phyloP scores from a whole-genome alignment of 2,113 vertebrate genomes.

The Boulengeromyrus knoepffleri region DNA sequence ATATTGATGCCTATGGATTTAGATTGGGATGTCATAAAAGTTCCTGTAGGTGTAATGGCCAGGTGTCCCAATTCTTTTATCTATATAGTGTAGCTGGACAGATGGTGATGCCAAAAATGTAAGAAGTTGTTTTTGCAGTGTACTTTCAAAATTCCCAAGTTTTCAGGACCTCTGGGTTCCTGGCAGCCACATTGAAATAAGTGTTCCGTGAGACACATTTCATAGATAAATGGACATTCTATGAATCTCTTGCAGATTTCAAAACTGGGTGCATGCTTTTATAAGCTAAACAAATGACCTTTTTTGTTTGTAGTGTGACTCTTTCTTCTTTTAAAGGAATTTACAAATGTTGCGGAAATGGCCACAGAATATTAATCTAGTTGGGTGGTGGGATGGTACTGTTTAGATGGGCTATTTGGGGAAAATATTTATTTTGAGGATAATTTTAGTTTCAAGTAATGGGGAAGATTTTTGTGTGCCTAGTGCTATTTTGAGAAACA shows the following conservation, averaged over 20 bases:
- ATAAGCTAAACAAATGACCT: neutral
- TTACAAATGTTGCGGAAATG: neutral
- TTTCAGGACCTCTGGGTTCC: neutral
- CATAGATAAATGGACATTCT: neutral
- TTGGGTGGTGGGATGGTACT: no score
- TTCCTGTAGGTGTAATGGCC: neutral
- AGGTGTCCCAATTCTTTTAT: neutral
- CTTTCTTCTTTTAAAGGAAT: no score
- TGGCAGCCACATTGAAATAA: neutral
- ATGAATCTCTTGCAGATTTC: neutral
- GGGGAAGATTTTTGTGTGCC: neutral
- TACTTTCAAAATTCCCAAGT: neutral
- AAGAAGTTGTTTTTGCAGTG: neutral
- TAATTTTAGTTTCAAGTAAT: neutral
- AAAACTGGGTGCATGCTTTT: neutral
- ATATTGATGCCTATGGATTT: neutral
- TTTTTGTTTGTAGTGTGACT: neutral
- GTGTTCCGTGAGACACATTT: neutral
- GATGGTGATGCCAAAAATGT: neutral
- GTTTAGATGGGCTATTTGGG: conserved; percentile 8
- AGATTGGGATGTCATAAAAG: neutral
- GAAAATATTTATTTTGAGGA: conserved; percentile 1
- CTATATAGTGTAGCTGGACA: neutral
- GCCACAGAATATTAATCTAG: neutral
- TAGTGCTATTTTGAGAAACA: neutral